These are phyloP conservation scores for Palythoa grandiflora DNA, from an alignment of 92 coral and sea anemone genomes.

Conservation along the genomic window DNA sequence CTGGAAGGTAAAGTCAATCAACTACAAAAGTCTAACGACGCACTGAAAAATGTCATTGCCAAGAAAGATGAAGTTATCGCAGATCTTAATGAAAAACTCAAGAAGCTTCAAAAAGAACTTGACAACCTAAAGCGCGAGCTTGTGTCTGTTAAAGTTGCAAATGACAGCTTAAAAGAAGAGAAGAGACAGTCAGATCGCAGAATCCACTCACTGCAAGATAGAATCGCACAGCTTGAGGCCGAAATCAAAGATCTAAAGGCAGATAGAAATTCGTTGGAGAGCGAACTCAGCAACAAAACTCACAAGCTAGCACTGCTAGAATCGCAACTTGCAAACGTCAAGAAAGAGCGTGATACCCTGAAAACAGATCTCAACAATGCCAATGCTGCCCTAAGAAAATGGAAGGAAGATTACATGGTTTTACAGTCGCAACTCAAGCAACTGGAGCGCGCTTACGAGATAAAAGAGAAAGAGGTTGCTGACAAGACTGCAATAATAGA, in stretches of 20 bases:
- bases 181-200: constrained; percentile 85
- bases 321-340: constrained; percentile 76
- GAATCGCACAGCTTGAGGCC: constrained; percentile 65
- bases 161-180: constrained; percentile 74
- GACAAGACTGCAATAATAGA: constrained; percentile 83
- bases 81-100: constrained; percentile 80
- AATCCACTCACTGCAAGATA: constrained; percentile 63
- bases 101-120: constrained; percentile 77
- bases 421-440: constrained; percentile 69
- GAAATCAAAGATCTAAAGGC: constrained; percentile 85
- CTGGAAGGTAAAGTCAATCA: constrained; percentile 74
- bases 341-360: constrained; percentile 78
- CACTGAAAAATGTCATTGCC: constrained; percentile 70
- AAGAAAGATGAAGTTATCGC: constrained; percentile 81
- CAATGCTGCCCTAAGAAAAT: constrained; percentile 65
- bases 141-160: constrained; percentile 74
- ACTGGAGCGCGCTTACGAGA: constrained; percentile 70
- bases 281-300: constrained; percentile 83
- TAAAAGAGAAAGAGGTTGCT: constrained; percentile 66
- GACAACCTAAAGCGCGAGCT: constrained; percentile 77
- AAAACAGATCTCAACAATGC: constrained; percentile 71
- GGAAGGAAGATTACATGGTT: constrained; percentile 78
- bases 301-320: constrained; percentile 83
- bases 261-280: constrained; percentile 85
- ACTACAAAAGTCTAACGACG: constrained; percentile 74